Percentiles rank a stretch among this genome's conserved stretches.
Conservation (phyloP, 2,113 vertebrate genomes). For the Albula goreensis region DNA sequence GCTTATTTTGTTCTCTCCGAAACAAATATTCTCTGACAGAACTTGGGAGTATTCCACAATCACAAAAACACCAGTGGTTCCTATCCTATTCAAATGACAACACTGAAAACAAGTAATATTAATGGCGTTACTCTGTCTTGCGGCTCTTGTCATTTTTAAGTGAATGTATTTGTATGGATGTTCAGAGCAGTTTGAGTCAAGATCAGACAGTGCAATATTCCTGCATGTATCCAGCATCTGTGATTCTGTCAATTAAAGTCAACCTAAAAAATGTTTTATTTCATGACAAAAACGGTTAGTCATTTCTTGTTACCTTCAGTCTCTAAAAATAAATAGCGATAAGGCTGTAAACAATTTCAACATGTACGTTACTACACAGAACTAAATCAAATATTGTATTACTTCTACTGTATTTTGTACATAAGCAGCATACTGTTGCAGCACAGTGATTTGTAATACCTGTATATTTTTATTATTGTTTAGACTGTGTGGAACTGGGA, state of each 20-base stretch:
- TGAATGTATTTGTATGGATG: too few species aligned
- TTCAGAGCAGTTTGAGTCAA: too few species aligned
- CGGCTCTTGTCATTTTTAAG: background rate
- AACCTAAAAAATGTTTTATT: background rate
- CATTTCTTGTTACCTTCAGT: background rate
- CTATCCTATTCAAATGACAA: background rate
- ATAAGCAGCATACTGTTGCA: too few species aligned
- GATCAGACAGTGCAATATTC: background rate
- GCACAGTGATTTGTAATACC: too few species aligned
- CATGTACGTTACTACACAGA: background rate
- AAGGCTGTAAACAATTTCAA: background rate
- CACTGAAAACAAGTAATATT: background rate
- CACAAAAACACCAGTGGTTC: background rate
- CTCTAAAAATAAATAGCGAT: background rate
- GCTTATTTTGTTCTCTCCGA: background rate
- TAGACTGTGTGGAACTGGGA: too few species aligned
- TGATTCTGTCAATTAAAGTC: background rate
- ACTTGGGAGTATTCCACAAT: background rate
- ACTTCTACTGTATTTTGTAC: background rate
- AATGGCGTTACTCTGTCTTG: background rate
- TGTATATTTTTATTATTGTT: too few species aligned
- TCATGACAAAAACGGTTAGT: background rate
- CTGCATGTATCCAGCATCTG: background rate
- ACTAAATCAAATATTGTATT: background rate
- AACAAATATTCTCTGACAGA: background rate